A percentile compares a stretch with the other conserved stretches of the same genome.
Conservation (phyloP, 1,140 invertebrate species). For the Lucilia cuprina region DNA sequence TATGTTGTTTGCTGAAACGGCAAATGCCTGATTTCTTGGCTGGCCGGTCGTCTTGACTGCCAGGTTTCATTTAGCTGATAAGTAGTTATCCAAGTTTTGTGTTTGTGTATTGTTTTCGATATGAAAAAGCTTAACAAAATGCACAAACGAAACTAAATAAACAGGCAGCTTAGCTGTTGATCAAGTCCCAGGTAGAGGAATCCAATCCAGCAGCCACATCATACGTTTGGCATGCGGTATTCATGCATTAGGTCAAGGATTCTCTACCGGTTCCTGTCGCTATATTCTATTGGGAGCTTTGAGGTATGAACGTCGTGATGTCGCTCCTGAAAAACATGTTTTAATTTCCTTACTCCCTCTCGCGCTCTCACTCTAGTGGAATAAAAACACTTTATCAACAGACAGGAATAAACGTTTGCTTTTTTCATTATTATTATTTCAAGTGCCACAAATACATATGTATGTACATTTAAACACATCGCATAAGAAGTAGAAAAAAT, state of each 20-base stretch:
- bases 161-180: neutral
- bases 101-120: no score
- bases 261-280: conserved; percentile 53
- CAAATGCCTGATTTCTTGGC: neutral
- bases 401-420: neutral
- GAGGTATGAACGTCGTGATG: neutral
- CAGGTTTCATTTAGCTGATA: no score
- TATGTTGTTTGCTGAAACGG: neutral
- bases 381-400: neutral
- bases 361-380: neutral
- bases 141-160: neutral
- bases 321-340: conserved; percentile 56
- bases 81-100: no score
- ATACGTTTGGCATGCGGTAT: neutral
- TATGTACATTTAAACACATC: no score
- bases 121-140: neutral
- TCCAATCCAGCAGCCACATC: neutral
- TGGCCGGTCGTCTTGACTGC: no score
- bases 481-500: no score
- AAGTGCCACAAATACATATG: no score
- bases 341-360: conserved; percentile 28
- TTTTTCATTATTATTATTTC: no score
- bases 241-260: conserved; percentile 60
- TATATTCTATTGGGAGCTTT: neutral
- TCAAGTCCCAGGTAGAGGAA: neutral